Base-by-base conservation (phyloP, 2,888 invertebrate genomes). In the Lottia gigantea region DNA sequence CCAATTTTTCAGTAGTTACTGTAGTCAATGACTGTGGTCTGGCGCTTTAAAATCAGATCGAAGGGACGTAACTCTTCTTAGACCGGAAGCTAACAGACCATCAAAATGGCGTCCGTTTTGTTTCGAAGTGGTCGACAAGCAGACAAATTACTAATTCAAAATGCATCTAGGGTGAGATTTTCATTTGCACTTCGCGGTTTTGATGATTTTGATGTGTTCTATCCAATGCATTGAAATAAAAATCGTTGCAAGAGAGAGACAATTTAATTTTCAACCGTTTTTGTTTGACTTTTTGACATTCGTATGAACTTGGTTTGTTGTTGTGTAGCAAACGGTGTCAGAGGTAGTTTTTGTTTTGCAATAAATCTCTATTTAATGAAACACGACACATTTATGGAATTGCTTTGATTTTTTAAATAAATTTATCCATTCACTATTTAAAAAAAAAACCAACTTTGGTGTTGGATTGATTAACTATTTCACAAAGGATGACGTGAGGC, bases 51-150 rank as follows among this genome's bases (percentile, higher is more conserved):
- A 40, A 4, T 40, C 6, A 11, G 2, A 40, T 3, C 40, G 11
- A 73, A 71, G 73, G 73, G 71, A 64, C 23, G 46, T 49, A 66
- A 73, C 71, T 70, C 66, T 25, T 15, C 25, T 63, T 6, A 46
- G 2, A 62, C 25, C 66, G 72, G 66, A 70, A 70, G 55, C 61
- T n/a, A 49, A 46, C 31, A 19, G n/a, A n/a, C 25, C 7, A 63
- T 46, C 40, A 81, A 81, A 61, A 83, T 83, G 83, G 83, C 83
- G 78, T 78, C 81, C 73, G 74, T 75, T 63, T 67, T 81, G 62
- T 80, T 82, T 74, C 78, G 83, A 68, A 78, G 78, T 70, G 78
- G 83, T 71, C 79, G 78, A 62, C 67, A 76, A 40, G 76, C 79
- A 64, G 76, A 80, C 71, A 78, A 76, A 71, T 64, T 72, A 14